Conservation (phyloP, 1,140 invertebrate genomes). For the Daktulosphaira vitifoliae region DNA sequence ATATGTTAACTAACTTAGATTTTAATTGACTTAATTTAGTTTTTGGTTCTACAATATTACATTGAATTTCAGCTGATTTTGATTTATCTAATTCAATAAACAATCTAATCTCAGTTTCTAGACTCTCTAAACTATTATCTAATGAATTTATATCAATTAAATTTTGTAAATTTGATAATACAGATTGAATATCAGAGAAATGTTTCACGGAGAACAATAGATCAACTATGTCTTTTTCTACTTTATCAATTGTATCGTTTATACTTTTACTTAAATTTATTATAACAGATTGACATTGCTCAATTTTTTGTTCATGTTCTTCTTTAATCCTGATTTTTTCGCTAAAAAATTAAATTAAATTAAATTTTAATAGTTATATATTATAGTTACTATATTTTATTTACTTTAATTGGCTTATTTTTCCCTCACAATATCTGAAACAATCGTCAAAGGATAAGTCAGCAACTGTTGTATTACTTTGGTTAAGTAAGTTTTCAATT, state of each 20-base stretch:
- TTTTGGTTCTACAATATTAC: background rate
- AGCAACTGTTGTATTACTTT: slow-evolving; percentile 48
- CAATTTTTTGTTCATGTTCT: slow-evolving; percentile 22
- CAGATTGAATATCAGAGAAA: background rate
- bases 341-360: slow-evolving; percentile 45
- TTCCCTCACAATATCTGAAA: background rate
- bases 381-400: too few species aligned
- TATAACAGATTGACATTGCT: background rate
- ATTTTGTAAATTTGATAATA: background rate
- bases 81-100: background rate
- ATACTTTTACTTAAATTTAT: background rate
- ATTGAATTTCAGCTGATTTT: background rate
- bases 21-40: background rate
- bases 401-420: slow-evolving; percentile 31
- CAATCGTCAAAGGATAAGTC: slow-evolving; percentile 44
- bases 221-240: background rate
- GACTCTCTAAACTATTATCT: background rate
- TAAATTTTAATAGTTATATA: too few species aligned
- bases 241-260: background rate
- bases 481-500: slow-evolving; percentile 58
- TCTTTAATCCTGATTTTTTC: slow-evolving; percentile 35
- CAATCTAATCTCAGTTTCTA: background rate
- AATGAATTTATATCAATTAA: background rate
- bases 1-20: too few species aligned
- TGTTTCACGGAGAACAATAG: background rate